Base-by-base conservation (phyloP, 2,797 vertebrate species). In the Sphenopsis melanotis region DNA sequence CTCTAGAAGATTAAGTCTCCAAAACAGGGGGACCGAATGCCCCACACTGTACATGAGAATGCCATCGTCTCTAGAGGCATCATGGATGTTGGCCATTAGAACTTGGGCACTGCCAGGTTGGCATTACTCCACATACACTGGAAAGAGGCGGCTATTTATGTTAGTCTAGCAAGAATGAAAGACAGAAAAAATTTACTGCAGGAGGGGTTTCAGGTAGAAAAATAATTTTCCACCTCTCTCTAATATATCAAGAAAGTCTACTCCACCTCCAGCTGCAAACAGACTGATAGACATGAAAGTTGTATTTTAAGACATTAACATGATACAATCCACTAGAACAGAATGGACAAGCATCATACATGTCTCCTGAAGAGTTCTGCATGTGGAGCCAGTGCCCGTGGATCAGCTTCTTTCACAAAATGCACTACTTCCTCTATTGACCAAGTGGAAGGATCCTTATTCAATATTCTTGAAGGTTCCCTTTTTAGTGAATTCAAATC, bases 361-460 rank as follows among this genome's bases (percentile, higher is more conserved):
- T 99, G 99, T 98, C 98, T 99, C 90, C 98, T 98, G 96, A 99
- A 99, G 50, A 99, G 98, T 81, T 99, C 98, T 2, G 98, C 98
- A 12, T 99, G 98, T 47, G 98, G 98, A 32, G 98, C 99, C 88
- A 99, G 97, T 4, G 99, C 98, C 15, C 98, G 97, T 55, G 99
- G 99, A 97, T 99, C 99, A 18, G 98, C 99, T 83, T 99, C 98
- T 96, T 98, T 98, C 95, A 99, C 98, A 95, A 99, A 99, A 97
- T 97, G 98, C 97, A 99, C 99, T 83, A 99, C 99, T 98, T 99
- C 99, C 70, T 99, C 99, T 89, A 99, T 98, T 90, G 99, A 98
- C 99, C 99, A 99, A 83, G 96, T 98, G 8, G 99, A 98, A 26
- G 99, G 99, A 96, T 98, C 98, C 87, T 97, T 98, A 82, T 93